Conservation (phyloP, 2,888 invertebrate genomes). For the Pilophorus perplexus region DNA sequence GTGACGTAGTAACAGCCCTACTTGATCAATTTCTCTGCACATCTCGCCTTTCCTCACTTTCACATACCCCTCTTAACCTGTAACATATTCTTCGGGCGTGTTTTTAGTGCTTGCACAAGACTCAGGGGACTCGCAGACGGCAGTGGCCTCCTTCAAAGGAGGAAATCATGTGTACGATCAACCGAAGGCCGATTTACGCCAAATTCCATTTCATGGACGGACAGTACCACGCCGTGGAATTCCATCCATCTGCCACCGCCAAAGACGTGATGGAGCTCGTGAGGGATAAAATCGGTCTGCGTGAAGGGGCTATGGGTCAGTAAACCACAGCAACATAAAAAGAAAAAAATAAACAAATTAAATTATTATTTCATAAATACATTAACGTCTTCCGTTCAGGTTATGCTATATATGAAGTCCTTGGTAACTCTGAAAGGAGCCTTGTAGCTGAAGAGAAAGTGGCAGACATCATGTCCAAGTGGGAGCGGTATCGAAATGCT, state of each 20-base stretch:
- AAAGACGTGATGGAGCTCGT: constrained; percentile 84
- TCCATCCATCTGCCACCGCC: constrained; percentile 89
- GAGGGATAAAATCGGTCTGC: constrained; percentile 83
- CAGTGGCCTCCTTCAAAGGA: constrained; percentile 89
- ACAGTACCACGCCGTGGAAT: constrained; percentile 91
- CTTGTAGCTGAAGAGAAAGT: constrained; percentile 82
- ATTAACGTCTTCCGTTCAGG: constrained; percentile 56
- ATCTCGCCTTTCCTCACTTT: not conserved
- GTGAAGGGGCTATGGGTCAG: constrained; percentile 68
- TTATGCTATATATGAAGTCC: constrained; percentile 88
- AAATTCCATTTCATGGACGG: constrained; percentile 91
- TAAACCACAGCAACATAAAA: too few species aligned
- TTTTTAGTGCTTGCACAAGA: constrained; percentile 64
- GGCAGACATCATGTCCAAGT: constrained; percentile 91
- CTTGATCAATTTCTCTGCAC: not conserved
- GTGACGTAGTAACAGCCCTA: too few species aligned
- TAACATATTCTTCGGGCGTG: too few species aligned
- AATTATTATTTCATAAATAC: too few species aligned
- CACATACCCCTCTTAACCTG: too few species aligned
- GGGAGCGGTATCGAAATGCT: constrained; percentile 75
- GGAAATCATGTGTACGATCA: constrained; percentile 89
- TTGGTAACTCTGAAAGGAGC: constrained; percentile 82
- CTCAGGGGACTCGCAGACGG: constrained; percentile 72
- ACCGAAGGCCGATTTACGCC: constrained; percentile 84
- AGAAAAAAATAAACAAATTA: too few species aligned